Evolutionary conservation across 1,140 invertebrate genomes (phyloP).

Genomic region (Adoxophyes honmai): DNA sequence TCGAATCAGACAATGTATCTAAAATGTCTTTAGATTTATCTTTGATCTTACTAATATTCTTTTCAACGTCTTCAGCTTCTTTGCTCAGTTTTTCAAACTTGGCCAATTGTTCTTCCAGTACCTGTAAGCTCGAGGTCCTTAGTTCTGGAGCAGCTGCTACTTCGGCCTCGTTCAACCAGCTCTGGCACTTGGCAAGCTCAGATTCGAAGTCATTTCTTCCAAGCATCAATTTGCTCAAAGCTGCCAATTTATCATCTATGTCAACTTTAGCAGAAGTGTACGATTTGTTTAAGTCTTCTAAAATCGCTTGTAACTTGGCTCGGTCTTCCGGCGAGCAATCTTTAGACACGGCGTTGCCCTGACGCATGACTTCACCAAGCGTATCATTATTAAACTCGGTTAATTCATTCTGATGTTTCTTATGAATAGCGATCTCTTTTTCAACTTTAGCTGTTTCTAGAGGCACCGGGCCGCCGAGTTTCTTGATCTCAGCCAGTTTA

Average conservation of each 20-base stretch:
- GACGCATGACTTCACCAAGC: slow-evolving; percentile 85
- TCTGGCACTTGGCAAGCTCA: slow-evolving; percentile 86
- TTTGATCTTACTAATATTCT: slow-evolving; percentile 84
- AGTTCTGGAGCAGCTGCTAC: slow-evolving; percentile 89
- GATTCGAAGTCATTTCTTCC: slow-evolving; percentile 88
- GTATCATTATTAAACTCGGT: slow-evolving; percentile 87
- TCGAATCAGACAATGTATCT: slow-evolving; percentile 89
- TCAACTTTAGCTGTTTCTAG: slow-evolving; percentile 86
- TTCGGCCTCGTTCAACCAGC: slow-evolving; percentile 93
- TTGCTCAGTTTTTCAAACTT: slow-evolving; percentile 90
- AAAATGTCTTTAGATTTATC: slow-evolving; percentile 89
- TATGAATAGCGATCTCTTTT: slow-evolving; percentile 86
- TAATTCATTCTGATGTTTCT: slow-evolving; percentile 85
- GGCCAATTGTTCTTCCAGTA: slow-evolving; percentile 89
- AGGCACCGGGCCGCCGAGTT: slow-evolving; percentile 85
- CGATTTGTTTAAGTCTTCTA: slow-evolving; percentile 83
- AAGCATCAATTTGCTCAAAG: slow-evolving; percentile 84
- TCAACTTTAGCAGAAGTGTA: slow-evolving; percentile 85
- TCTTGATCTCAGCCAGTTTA: slow-evolving; percentile 86
- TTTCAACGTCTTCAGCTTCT: slow-evolving; percentile 84
- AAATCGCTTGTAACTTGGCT: slow-evolving; percentile 80
- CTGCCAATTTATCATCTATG: slow-evolving; percentile 84
- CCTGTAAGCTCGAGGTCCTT: slow-evolving; percentile 85
- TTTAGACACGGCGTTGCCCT: slow-evolving; percentile 85
- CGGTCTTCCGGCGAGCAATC: slow-evolving; percentile 88